A percentile compares a stretch with the other conserved stretches of the same genome.
phyloP scores from a whole-genome alignment of 2,888 invertebrate genomes.

The Lymantria dispar region DNA sequence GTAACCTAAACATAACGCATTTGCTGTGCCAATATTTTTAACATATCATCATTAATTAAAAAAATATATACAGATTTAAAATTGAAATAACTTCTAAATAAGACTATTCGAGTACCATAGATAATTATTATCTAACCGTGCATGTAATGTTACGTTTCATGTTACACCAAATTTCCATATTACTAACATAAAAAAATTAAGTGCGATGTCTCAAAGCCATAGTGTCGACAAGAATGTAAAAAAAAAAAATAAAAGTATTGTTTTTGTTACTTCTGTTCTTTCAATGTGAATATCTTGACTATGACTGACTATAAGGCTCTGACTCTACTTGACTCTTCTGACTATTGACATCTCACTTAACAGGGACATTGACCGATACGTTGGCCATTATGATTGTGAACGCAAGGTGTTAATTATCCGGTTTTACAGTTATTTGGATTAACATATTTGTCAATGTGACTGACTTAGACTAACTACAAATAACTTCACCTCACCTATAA shows the following conservation, averaged over 20 bases:
- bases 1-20: background rate
- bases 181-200: conserved; percentile 42
- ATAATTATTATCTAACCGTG: background rate
- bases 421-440: background rate
- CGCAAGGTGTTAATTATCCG: background rate
- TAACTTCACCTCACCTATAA: conserved; percentile 7
- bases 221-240: conserved; percentile 52
- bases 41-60: no score
- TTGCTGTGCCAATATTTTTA: no score
- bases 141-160: conserved; percentile 20
- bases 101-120: no score
- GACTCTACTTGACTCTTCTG: conserved; percentile 23
- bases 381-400: background rate
- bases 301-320: conserved; percentile 13
- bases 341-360: conserved; percentile 49
- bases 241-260: conserved; percentile 59
- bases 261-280: conserved; percentile 50
- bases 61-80: no score
- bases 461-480: conserved; percentile 27
- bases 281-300: conserved; percentile 22
- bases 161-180: conserved; percentile 15
- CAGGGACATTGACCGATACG: background rate
- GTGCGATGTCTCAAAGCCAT: conserved; percentile 72
- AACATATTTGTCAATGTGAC: background rate
- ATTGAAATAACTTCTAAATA: no score